A percentile compares a stretch with the other conserved stretches of the same genome.
Conservation (phyloP, 2,113 vertebrate species). For the Sebastes schlegelii region DNA sequence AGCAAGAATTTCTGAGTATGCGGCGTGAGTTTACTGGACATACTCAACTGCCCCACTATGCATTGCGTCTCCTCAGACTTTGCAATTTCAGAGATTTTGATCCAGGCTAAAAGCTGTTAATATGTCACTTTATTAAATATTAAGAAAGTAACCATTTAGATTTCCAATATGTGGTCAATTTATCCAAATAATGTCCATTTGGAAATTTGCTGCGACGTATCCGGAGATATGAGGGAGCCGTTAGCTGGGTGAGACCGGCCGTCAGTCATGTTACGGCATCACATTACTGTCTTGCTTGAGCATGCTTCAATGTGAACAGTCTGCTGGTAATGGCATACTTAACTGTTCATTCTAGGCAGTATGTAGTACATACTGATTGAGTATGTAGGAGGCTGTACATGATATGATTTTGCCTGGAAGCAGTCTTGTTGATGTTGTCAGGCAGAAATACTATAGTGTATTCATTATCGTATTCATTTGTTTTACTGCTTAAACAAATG, state of each 20-base stretch:
- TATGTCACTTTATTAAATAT: not conserved
- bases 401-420: not conserved
- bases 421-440: not conserved
- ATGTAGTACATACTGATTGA: not conserved
- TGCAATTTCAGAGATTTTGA: not conserved
- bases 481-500: not conserved
- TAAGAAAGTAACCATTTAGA: not conserved
- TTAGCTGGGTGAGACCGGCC: not conserved
- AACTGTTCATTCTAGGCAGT: no score
- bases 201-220: not conserved
- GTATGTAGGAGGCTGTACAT: not conserved
- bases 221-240: not conserved
- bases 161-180: not conserved
- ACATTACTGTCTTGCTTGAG: no score
- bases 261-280: no score
- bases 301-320: not conserved
- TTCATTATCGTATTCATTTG: no score
- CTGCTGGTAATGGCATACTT: not conserved
- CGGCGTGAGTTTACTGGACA: no score
- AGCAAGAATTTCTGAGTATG: no score
- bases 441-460: no score
- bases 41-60: no score
- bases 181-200: no score
- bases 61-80: not conserved
- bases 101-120: not conserved